Base-by-base conservation (phyloP, 2,888 invertebrate species). In the Bellardia bayeri region DNA sequence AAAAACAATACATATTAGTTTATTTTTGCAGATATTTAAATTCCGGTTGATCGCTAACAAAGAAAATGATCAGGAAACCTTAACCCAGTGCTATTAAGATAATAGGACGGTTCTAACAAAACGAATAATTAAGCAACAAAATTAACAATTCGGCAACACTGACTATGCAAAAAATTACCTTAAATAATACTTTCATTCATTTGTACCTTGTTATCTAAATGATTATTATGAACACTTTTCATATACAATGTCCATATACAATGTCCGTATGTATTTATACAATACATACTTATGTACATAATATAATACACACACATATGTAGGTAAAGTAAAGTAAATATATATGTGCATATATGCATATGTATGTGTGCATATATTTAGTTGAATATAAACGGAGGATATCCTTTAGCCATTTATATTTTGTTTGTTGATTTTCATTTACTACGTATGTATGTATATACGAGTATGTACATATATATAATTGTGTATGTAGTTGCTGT, bases 371-470 rank as follows among this genome's bases (percentile, higher is more conserved):
- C 23, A 45, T 37, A 75, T 9, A 74, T 58, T 56, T 42, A 45
- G 58, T 42, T 54, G 37, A 45, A 72, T 45, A 56, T 49, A 68
- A 80, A 58, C 78, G 30, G 16, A 78, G 86, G 79, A 87, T 87
- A 87, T 87, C 87, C 87, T 84, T 80, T 83, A 71, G 58, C 37
- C 71, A 72, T 84, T 72, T 78, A 72, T 69, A 63, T 64, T 64
- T 68, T 58, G 16, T 79, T 80, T 84, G 64, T 56, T 58, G 16
- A 42, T 30, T 63, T 72, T 81, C 54, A 71, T 63, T 83, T 82
- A 58, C 13, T 13, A 45, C 5, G 1, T 37, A 37, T 5, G 9
- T 13, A 45, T 23, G 23, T 23, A 23, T 23, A 23, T 23, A 23
- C 23, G 23, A 23, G 23, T 23, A 23, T 23, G 23, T 1, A n/a